Evolutionary conservation across 1,140 invertebrate genomes (phyloP), one percentile per base, ranked within the genome.

Genomic region (Sipha flava): DNA sequence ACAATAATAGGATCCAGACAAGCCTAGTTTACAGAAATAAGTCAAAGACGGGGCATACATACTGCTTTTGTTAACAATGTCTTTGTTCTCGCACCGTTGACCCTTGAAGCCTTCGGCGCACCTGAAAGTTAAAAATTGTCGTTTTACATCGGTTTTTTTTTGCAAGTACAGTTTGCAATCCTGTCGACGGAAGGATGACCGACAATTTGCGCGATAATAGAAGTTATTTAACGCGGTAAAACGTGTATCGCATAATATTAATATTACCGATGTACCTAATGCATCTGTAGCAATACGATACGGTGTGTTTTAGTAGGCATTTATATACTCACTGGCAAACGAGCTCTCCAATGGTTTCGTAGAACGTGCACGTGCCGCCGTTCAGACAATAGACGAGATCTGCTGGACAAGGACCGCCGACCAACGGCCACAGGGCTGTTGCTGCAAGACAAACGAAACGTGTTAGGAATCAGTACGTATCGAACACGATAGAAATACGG

Each of bases 61-160:
- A 89, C 88, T 89, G 87, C 88, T 88, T 82, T 87, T 87, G 85
- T 88, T 89, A 85, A 87, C 88, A 85, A 90, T 88, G 86, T 92
- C 90, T 89, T 94, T 94, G 84, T 89, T 91, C 87, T 94, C 92
- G 87, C 94, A 95, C 83, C 92, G 89, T 85, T 91, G 88, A 84
- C 94, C 94, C 84, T 89, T 90, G 89, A 90, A 94, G 83, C 92
- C 92, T 85, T 92, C 91, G 82, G 91, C 90, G 86, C 94, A 95
- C 88, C 94, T 95, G 89, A 4, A 90, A 90, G 3, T 49, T 12
- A 1, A 57, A 59, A 57, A 9, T 16, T 4, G 4, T 52, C 3
- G 5, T 73, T 3, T 64, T 40, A 64, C 5, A 7, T 3, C 1
- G 3, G 34, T 59, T 59, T n/a, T n/a, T n/a, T n/a, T n/a, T n/a